Evolutionary conservation across 2,888 invertebrate genomes (phyloP).

Genomic region (Sipha maydis): DNA sequence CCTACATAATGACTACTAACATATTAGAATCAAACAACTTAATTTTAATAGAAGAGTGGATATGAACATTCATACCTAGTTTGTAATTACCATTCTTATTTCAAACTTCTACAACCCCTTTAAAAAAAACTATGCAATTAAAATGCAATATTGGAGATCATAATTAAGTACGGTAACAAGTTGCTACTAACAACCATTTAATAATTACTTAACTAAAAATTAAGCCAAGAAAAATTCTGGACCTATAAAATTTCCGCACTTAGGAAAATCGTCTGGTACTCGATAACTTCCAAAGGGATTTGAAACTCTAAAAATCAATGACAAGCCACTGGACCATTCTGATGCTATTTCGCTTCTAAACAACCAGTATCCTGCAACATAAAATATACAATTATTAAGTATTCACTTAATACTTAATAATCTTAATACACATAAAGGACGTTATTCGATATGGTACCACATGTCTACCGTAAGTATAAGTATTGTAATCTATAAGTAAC

Average conservation of each 20-base stretch:
- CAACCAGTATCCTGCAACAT: slow-evolving; percentile 78
- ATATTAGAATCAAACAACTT: too few relatives aligned
- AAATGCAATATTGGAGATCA: slow-evolving; percentile 30
- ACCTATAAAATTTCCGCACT: slow-evolving; percentile 80
- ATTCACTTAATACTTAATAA: background rate
- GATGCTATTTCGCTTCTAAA: slow-evolving; percentile 80
- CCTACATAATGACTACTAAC: too few relatives aligned
- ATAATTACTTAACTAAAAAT: slow-evolving; percentile 54
- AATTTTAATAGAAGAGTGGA: too few relatives aligned
- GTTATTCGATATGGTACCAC: too few relatives aligned
- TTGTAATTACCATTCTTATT: too few relatives aligned
- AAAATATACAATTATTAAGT: slow-evolving; percentile 1
- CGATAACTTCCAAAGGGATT: slow-evolving; percentile 73
- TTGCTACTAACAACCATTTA: background rate
- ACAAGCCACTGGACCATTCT: slow-evolving; percentile 81
- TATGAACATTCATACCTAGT: too few relatives aligned
- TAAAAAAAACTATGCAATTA: too few relatives aligned
- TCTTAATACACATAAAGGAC: too few relatives aligned
- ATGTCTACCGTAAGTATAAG: too few relatives aligned
- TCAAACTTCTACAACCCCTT: too few relatives aligned
- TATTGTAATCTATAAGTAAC: too few relatives aligned
- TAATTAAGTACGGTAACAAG: slow-evolving; percentile 4
- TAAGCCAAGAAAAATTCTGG: slow-evolving; percentile 80
- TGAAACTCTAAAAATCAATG: slow-evolving; percentile 76
- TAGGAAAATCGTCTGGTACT: slow-evolving; percentile 79